phyloP scores from a whole-genome alignment of 2,888 invertebrate genomes.

The Phymatocera aterrima region DNA sequence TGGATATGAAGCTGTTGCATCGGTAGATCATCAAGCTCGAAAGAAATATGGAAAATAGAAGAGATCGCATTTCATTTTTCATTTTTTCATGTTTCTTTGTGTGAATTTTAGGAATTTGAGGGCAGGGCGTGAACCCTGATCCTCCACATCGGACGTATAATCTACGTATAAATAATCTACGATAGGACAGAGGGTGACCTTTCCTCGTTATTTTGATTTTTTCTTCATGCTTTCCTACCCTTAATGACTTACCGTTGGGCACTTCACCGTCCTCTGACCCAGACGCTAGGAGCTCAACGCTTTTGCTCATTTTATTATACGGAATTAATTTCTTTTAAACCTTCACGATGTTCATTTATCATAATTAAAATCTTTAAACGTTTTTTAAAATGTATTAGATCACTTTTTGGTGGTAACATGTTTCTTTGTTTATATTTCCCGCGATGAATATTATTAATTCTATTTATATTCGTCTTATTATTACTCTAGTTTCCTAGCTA shows the following conservation, averaged over 20 bases:
- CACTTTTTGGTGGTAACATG: constrained; percentile 62
- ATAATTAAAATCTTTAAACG: constrained; percentile 59
- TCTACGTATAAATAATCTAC: too few species aligned
- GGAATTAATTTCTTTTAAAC: constrained; percentile 23
- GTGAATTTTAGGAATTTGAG: too few species aligned
- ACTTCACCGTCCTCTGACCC: constrained; percentile 69
- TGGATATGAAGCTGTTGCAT: neutral
- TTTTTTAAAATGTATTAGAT: constrained; percentile 65
- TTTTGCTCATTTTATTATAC: constrained; percentile 66
- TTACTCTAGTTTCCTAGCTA: neutral
- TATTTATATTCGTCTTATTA: neutral
- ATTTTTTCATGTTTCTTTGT: too few species aligned
- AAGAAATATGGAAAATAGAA: too few species aligned
- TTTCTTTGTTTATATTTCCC: constrained; percentile 11
- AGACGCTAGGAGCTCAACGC: constrained; percentile 69
- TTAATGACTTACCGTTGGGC: constrained; percentile 59
- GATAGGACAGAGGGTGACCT: constrained; percentile 37
- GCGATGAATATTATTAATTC: neutral
- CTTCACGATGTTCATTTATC: constrained; percentile 51
- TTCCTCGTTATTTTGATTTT: neutral
- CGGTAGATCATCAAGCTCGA: neutral
- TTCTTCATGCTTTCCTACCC: neutral
- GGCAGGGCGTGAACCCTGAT: too few species aligned
- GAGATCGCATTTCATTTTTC: too few species aligned
- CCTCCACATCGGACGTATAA: too few species aligned